Base-by-base conservation (phyloP, 64 coral and sea anemone species). In the Montipora sp. region DNA sequence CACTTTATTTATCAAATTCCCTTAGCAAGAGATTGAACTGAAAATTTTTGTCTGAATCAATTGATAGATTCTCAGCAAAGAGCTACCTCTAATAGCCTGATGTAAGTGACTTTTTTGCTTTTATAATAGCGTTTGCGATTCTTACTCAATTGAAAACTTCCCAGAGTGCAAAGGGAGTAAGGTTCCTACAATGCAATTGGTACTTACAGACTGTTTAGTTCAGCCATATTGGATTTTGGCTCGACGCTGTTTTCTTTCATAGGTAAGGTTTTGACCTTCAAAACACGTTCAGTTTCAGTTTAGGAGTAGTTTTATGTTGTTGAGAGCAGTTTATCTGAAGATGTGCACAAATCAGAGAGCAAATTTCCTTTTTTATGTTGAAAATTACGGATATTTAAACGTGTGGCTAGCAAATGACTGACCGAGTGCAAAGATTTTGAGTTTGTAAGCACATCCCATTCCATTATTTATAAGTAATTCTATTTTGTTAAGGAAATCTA, bases 1-100 rank as follows among this genome's bases (percentile, higher is more conserved):
- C 68, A 19, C 68, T 23, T 44, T 23, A 74, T 74, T 74, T 74
- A 74, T 74, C n/a, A 74, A 74, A 74, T 74, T 74, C 71, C 20
- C 71, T 22, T 24, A 74, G 71, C 71, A 74, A 74, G 71, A 74
- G 71, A 74, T 74, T 74, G 1, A 74, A 74, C 24, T 21, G 71
- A 74, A 74, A 74, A 74, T 74, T 23, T 74, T 74, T 74, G 71
- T 74, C 71, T 24, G 71, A 74, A 74, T 74, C 71, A 74, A 74
- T 74, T 27, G 24, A 71, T 2, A 74, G 71, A 23, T 74, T 74
- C 71, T 74, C n/a, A 74, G 71, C n/a, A 74, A 74, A 74, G 7
- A 74, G 59, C 23, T 74, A 74, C 71, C 71, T 74, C 20, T 74
- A 74, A 74, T 43, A 1, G 71, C 71, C 71, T 73, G 70, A 73